Evolutionary conservation across 1,140 invertebrate genomes (phyloP).

Genomic region (Laupala kohalensis): DNA sequence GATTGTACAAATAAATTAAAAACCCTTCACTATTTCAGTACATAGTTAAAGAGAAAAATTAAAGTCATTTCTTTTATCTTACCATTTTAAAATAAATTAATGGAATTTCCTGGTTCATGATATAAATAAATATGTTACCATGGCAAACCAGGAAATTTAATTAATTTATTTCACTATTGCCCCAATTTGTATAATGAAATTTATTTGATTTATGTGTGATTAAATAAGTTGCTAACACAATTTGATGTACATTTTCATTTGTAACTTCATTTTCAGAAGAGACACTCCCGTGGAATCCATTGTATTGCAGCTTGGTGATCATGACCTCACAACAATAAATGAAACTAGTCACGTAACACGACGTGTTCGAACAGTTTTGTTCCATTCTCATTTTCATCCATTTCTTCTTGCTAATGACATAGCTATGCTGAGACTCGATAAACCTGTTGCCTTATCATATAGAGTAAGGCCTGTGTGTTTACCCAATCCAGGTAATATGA

Average conservation of each 20-base stretch:
- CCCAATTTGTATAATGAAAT: not conserved
- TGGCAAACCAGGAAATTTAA: no score
- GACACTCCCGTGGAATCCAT: slow-evolving; percentile 23
- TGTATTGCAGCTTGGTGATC: slow-evolving; percentile 24
- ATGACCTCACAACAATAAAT: slow-evolving; percentile 24
- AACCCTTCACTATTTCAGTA: no score
- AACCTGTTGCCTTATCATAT: slow-evolving; percentile 26
- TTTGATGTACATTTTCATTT: not conserved
- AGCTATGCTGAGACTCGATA: slow-evolving; percentile 29
- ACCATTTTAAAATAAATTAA: no score
- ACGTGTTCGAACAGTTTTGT: slow-evolving; percentile 21
- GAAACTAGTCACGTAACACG: slow-evolving; percentile 23
- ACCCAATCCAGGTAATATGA: slow-evolving; percentile 21
- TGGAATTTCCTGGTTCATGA: no score
- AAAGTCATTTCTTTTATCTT: no score
- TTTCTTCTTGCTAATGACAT: slow-evolving; percentile 32
- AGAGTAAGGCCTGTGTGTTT: slow-evolving; percentile 34
- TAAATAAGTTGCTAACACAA: not conserved
- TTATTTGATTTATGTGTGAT: not conserved
- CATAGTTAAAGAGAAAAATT: no score
- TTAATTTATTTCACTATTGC: no score
- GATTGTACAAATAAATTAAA: no score
- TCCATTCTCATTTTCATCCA: slow-evolving; percentile 28
- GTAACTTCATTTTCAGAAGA: slow-evolving; percentile 17
- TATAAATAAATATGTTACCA: no score